Percentiles rank a stretch among this genome's conserved stretches.
These are phyloP conservation scores for Remorina albescens DNA, from an alignment of 2,797 vertebrate genomes.

Conservation along the genomic window DNA sequence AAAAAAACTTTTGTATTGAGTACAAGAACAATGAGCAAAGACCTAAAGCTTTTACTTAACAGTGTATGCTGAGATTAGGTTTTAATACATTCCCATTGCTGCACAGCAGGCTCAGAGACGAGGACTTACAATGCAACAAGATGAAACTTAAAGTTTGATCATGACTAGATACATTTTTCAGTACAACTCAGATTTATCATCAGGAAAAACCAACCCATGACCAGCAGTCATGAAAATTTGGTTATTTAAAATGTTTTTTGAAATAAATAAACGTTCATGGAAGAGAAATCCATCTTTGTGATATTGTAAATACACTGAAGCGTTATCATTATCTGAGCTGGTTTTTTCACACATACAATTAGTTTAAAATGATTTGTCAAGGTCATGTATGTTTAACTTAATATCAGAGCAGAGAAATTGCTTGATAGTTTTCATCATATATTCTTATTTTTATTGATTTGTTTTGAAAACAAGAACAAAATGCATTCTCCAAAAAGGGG, in stretches of 20 bases:
- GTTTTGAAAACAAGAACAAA: neutral
- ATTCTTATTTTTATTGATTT: neutral
- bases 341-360: neutral
- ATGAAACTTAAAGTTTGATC: slow-evolving; percentile 12
- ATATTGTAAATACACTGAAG: slow-evolving; percentile 3
- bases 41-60: neutral
- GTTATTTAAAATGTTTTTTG: neutral
- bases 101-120: neutral
- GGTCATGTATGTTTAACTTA: neutral
- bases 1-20: neutral
- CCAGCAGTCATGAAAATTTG: neutral
- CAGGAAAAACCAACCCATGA: neutral
- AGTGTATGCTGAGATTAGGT: neutral
- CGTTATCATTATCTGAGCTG: neutral
- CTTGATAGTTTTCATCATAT: neutral
- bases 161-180: slow-evolving; percentile 1
- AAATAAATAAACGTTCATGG: slow-evolving; percentile 1
- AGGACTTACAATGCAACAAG: neutral
- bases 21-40: slow-evolving; percentile 9
- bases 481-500: neutral
- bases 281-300: neutral
- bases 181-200: neutral
- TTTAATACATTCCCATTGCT: neutral
- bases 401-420: neutral
- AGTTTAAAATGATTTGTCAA: neutral